These are phyloP conservation scores for Cotesia glomerata DNA, from an alignment of 1,140 invertebrate genomes.

Conservation along the genomic window DNA sequence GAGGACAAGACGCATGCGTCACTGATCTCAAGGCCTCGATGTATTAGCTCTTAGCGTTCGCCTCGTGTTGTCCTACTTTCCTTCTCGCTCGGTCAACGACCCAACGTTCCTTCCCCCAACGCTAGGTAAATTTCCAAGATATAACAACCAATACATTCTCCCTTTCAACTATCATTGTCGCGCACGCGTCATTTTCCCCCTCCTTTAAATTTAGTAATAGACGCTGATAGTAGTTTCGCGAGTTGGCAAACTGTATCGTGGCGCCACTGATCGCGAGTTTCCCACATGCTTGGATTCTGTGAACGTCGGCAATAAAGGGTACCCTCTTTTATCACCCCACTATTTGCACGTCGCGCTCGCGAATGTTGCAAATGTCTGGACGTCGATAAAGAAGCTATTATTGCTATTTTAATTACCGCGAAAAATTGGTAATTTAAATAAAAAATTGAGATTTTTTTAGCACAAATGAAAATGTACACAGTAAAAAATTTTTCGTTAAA, in stretches of 20 bases:
- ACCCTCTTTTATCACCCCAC: not conserved
- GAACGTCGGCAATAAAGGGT: conserved; percentile 53
- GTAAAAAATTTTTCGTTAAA: too few species aligned
- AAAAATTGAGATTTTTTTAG: too few species aligned
- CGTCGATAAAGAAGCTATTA: not conserved
- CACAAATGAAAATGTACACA: too few species aligned
- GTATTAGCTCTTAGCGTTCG: conserved; percentile 53
- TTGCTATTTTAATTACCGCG: too few species aligned
- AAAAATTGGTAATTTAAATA: too few species aligned
- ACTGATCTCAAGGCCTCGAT: conserved; percentile 50
- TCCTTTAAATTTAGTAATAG: not conserved
- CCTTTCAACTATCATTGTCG: conserved; percentile 17
- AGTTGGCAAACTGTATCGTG: conserved; percentile 33
- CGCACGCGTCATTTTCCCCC: conserved; percentile 22
- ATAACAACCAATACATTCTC: conserved; percentile 45
- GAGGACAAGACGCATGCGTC: conserved; percentile 46
- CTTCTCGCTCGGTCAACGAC: conserved; percentile 60
- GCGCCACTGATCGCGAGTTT: conserved; percentile 49
- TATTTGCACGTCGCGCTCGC: not conserved
- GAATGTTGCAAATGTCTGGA: not conserved
- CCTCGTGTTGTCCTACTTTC: conserved; percentile 60
- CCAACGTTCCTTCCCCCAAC: conserved; percentile 27
- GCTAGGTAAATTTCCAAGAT: conserved; percentile 60
- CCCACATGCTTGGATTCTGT: conserved; percentile 43
- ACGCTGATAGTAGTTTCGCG: not conserved